These are phyloP conservation scores for Lutjanus erythropterus DNA, from an alignment of 2,113 vertebrate genomes.

Conservation along the genomic window DNA sequence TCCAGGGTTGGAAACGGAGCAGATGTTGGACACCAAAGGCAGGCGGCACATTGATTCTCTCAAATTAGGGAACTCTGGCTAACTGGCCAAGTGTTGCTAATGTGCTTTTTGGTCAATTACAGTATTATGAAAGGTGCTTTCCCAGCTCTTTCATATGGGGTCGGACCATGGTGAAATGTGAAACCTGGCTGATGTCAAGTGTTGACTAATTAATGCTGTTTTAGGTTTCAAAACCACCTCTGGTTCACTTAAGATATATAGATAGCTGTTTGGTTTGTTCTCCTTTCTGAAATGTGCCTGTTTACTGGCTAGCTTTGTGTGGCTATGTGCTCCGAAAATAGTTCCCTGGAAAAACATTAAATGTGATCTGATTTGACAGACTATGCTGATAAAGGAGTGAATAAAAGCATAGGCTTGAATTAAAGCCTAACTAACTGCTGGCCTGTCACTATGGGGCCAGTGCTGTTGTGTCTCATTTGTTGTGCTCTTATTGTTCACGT, in stretches of 20 bases:
- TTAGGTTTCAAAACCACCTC: slow-evolving; percentile 55
- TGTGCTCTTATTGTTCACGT: slow-evolving; percentile 78
- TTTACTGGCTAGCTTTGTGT: not conserved
- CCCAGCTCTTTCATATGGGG: slow-evolving; percentile 42
- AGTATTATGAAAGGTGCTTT: slow-evolving; percentile 64
- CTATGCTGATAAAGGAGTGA: slow-evolving; percentile 38
- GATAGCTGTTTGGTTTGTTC: slow-evolving; percentile 31
- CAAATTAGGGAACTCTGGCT: slow-evolving; percentile 61
- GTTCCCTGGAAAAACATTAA: slow-evolving; percentile 30
- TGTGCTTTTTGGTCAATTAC: slow-evolving; percentile 70
- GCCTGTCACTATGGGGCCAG: slow-evolving; percentile 72
- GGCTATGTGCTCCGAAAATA: not conserved
- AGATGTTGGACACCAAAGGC: slow-evolving; percentile 78
- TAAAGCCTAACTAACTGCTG: slow-evolving; percentile 73
- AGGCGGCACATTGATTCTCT: slow-evolving; percentile 43
- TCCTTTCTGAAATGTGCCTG: not conserved
- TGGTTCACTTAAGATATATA: slow-evolving; percentile 23
- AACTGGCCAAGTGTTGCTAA: slow-evolving; percentile 70
- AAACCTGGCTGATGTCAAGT: slow-evolving; percentile 42
- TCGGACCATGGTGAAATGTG: slow-evolving; percentile 38
- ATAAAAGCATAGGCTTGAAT: slow-evolving; percentile 65
- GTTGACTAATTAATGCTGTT: slow-evolving; percentile 63
- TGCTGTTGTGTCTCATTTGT: slow-evolving; percentile 77
- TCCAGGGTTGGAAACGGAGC: slow-evolving; percentile 67
- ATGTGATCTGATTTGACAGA: slow-evolving; percentile 49